Percentiles rank a stretch among this genome's conserved stretches.
Evolutionary conservation across 2,797 vertebrate species (phyloP).

Genomic region (Lepus oiostolus): DNA sequence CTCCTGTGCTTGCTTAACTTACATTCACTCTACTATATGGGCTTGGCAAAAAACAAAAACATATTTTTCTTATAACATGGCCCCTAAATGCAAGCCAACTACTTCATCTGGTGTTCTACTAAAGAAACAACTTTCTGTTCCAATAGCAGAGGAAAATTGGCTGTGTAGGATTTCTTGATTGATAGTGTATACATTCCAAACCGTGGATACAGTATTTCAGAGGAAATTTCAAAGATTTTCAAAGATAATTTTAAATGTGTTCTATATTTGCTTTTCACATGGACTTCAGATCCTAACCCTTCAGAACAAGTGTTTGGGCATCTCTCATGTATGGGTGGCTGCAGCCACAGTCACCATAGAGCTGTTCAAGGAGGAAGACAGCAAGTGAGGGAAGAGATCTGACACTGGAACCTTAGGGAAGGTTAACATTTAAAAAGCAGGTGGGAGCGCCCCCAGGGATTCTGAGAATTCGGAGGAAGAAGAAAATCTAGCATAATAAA

Average conservation of each 20-base stretch:
- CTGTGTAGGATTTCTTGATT: constrained; percentile 73
- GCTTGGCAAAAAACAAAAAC: constrained; percentile 79
- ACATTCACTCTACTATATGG: constrained; percentile 67
- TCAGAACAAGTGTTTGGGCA: constrained; percentile 53
- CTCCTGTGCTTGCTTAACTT: constrained; percentile 58
- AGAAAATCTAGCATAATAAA: background rate
- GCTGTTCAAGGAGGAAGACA: background rate
- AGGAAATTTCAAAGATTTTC: constrained; percentile 64
- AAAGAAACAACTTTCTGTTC: constrained; percentile 82
- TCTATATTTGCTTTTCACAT: constrained; percentile 71
- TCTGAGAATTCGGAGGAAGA: constrained; percentile 59
- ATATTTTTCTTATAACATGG: constrained; percentile 79
- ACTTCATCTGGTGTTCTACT: constrained; percentile 79
- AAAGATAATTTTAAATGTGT: constrained; percentile 75
- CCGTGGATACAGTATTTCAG: constrained; percentile 59
- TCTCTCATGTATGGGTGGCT: background rate
- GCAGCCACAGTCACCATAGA: constrained; percentile 30
- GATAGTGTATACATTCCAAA: constrained; percentile 74
- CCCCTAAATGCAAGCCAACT: constrained; percentile 79
- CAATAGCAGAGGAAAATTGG: constrained; percentile 74
- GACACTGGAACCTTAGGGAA: background rate
- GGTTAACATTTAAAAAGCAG: constrained; percentile 50
- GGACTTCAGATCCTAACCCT: constrained; percentile 53
- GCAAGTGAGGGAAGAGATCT: background rate
- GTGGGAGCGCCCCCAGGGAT: background rate